Percentiles rank a stretch among this genome's conserved stretches.
phyloP scores from a whole-genome alignment of 2,888 invertebrate genomes.

The Heliconius charithonia region DNA sequence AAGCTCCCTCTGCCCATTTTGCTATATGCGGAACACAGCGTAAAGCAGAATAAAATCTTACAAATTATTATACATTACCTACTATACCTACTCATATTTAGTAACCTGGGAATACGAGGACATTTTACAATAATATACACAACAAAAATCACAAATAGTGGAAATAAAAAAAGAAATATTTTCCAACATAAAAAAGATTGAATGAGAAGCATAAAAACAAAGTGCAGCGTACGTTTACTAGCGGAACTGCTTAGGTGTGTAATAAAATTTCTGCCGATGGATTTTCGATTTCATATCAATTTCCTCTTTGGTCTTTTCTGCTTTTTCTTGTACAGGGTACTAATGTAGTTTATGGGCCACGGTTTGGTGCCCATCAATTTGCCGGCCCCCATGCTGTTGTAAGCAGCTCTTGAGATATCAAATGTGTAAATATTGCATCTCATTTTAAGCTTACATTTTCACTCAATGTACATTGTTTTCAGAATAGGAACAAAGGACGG shows the following conservation, averaged over 20 bases:
- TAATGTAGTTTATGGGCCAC: conserved; percentile 24
- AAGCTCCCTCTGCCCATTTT: no score
- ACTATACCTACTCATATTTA: neutral
- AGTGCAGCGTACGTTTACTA: conserved; percentile 9
- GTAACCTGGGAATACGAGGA: neutral
- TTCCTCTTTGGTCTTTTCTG: neutral
- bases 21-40: no score
- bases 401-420: conserved; percentile 4
- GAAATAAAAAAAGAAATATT: neutral
- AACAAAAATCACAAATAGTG: neutral
- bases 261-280: conserved; percentile 17
- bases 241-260: conserved; percentile 12
- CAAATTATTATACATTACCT: no score
- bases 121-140: neutral
- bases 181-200: neutral
- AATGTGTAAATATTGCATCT: neutral
- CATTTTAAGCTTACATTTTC: neutral
- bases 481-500: neutral
- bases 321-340: conserved; percentile 10
- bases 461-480: neutral
- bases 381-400: neutral
- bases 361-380: conserved; percentile 26
- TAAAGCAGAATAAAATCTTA: no score
- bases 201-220: conserved; percentile 17
- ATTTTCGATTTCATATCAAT: conserved; percentile 20